Conservation (phyloP, 2,113 vertebrate genomes). For the Nannobrachium achirus region DNA sequence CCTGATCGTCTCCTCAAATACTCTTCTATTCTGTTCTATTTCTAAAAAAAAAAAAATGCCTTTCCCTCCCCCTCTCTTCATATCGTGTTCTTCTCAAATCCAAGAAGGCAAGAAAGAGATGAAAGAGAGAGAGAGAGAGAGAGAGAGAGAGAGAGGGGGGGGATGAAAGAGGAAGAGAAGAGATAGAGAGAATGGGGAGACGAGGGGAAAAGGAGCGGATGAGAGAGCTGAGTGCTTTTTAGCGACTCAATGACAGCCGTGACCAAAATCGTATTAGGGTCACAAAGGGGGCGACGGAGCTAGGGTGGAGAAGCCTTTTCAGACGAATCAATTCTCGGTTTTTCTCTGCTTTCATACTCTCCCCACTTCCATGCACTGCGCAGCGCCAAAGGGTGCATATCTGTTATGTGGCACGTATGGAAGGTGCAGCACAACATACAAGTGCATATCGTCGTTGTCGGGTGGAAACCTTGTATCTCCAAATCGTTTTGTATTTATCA, state of each 20-base stretch:
- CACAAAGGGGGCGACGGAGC: constrained; percentile 61
- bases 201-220: constrained; percentile 28
- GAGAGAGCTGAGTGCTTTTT: constrained; percentile 62
- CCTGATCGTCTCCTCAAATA: background rate
- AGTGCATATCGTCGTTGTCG: no score
- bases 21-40: constrained; percentile 8
- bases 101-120: background rate
- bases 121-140: background rate
- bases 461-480: no score
- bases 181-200: constrained; percentile 6
- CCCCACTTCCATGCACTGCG: background rate
- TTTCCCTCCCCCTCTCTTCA: no score
- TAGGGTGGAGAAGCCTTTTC: constrained; percentile 60
- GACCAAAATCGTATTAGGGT: constrained; percentile 70
- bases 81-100: constrained; percentile 1
- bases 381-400: background rate
- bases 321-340: constrained; percentile 64
- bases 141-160: background rate
- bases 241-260: constrained; percentile 61
- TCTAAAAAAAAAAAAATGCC: background rate
- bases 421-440: no score
- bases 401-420: no score
- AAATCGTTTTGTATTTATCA: no score
- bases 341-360: constrained; percentile 12
- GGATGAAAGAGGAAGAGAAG: background rate